A percentile compares a stretch with the other conserved stretches of the same genome.
phyloP scores from a whole-genome alignment of 2,797 vertebrate genomes.

The Erpetoichthys calabaricus region DNA sequence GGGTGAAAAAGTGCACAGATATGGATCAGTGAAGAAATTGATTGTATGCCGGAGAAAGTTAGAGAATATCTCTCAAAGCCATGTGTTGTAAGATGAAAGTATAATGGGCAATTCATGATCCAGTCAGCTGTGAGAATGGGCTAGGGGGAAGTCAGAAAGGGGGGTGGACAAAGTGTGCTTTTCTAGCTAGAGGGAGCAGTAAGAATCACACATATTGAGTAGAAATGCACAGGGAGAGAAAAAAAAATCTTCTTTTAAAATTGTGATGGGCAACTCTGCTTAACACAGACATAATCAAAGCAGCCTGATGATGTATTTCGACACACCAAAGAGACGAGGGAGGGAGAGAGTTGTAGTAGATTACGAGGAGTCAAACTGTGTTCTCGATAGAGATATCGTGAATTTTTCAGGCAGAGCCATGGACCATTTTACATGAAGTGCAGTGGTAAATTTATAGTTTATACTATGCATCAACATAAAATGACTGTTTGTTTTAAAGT shows the following conservation, averaged over 20 bases:
- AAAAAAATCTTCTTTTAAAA: constrained; percentile 1
- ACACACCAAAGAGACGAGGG: not conserved
- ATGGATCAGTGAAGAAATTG: constrained; percentile 22
- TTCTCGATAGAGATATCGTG: too few relatives aligned
- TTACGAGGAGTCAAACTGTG: too few relatives aligned
- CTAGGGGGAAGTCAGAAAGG: not conserved
- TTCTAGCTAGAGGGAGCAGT: constrained; percentile 5
- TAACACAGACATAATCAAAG: constrained; percentile 6
- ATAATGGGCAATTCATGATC: constrained; percentile 12
- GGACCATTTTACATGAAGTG: too few relatives aligned
- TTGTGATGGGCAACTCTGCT: constrained; percentile 5
- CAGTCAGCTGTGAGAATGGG: constrained; percentile 10
- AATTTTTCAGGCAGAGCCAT: too few relatives aligned
- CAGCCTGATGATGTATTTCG: constrained; percentile 1
- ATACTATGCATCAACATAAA: too few relatives aligned
- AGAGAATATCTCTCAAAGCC: constrained; percentile 10
- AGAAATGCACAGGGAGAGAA: not conserved
- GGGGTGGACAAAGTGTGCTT: not conserved
- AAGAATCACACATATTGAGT: not conserved
- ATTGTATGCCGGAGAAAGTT: constrained; percentile 17
- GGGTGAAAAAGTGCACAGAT: constrained; percentile 15
- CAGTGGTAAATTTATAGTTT: too few relatives aligned
- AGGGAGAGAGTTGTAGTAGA: too few relatives aligned
- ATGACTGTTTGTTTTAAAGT: too few relatives aligned
- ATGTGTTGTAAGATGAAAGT: constrained; percentile 12